Base-by-base conservation (phyloP, 2,888 invertebrate species). In the Lottia gigantea region DNA sequence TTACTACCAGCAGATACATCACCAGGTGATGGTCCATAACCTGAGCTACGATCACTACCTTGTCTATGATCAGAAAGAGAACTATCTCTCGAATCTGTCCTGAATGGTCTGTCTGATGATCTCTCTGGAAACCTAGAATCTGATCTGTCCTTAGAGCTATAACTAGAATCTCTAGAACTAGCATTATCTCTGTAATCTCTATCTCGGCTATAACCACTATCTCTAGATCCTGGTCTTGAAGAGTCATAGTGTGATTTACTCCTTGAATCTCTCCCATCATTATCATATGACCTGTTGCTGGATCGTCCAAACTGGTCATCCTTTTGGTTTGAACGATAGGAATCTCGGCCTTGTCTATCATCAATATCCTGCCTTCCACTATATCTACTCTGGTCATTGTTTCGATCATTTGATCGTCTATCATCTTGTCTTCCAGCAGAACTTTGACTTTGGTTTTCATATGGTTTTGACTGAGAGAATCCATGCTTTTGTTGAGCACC, bases 391-490 rank as follows among this genome's bases (percentile, higher is more conserved):
- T 31, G 46, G 15, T 68, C 62, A 62, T 45, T 62, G 31, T 62
- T 23, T 11, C 46, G 62, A 19, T 45, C 31, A 61, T n/a, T 45
- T 15, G 61, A 61, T 23, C 26, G 62, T 46, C 62, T n/a, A 46
- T 68, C 46, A 25, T 16, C 23, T 40, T 4, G 40, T 40, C 6
- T 62, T 26, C 67, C 69, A 49, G 68, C 70, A n/a, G 61, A 63
- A 61, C 19, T 62, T 47, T 71, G 74, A 62, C 75, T 72, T 64
- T 75, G 73, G 40, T 71, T 74, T 67, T 69, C 71, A 67, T 74
- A 76, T 49, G 69, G 69, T 49, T 67, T 71, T 61, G 62, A 68
- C 46, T 64, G 64, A 68, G 66, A 40, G 40, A 40, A 40, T 40
- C 40, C 40, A 40, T 40, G 11, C 40, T 40, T 40, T 40, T 40